These are phyloP conservation scores for Priocnemis perturbator DNA, from an alignment of 2,888 invertebrate genomes.

Conservation along the genomic window DNA sequence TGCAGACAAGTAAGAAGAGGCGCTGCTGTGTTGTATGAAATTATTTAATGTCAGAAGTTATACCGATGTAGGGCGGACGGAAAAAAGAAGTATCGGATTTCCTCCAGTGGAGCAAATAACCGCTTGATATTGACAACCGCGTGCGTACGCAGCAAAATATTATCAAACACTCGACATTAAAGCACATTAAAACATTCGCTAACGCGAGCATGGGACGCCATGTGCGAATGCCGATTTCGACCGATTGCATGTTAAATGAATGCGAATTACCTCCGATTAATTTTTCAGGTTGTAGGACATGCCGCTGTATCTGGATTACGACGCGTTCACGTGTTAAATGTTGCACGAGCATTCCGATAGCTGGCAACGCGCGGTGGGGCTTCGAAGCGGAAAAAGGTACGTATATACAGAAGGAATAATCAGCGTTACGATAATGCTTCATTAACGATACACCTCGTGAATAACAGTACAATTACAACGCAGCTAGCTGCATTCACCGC, in stretches of 20 bases:
- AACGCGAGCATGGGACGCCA: constrained; percentile 4
- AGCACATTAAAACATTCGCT: constrained; percentile 17
- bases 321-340: constrained; percentile 43
- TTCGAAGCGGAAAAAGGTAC: constrained; percentile 12
- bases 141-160: not conserved
- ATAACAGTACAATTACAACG: too few relatives aligned
- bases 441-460: too few relatives aligned
- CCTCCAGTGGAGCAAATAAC: too few relatives aligned
- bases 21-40: too few relatives aligned
- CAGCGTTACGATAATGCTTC: not conserved
- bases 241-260: constrained; percentile 41
- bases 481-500: too few relatives aligned
- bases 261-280: constrained; percentile 50
- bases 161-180: constrained; percentile 17
- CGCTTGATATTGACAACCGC: too few relatives aligned
- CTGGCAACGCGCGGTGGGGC: constrained; percentile 25
- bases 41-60: too few relatives aligned
- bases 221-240: constrained; percentile 18
- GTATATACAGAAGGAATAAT: not conserved
- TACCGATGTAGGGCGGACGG: too few relatives aligned
- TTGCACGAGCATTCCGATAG: constrained; percentile 42
- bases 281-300: constrained; percentile 41
- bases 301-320: constrained; percentile 33
- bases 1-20: too few relatives aligned
- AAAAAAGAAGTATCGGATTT: too few relatives aligned